Evolutionary conservation across 2,888 invertebrate species (phyloP), one percentile per base, ranked within the genome.

Genomic region (Drosophila fungiperda): DNA sequence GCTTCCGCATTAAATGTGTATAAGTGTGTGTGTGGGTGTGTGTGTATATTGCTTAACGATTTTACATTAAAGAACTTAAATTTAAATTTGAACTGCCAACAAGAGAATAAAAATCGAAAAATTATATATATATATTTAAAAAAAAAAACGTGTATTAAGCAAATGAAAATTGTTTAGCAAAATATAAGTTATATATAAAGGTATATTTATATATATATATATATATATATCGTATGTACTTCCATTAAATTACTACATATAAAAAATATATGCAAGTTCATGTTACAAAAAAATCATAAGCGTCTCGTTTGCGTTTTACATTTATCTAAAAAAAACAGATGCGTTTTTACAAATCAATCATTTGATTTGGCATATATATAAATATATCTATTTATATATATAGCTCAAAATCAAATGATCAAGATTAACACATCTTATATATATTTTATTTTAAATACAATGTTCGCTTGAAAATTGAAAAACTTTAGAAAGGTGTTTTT

Each of bases 231-330:
- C 57, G 0, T 53, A 53, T 68, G n/a, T 68, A 61, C 23, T 67
- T 59, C 32, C 33, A 48, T 81, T 82, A 68, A 68, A 68, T 55
- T 80, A 63, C 59, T 65, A 80, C 75, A 78, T 83, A 83, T 86
- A 70, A 73, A 71, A 78, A 77, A 85, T 73, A 71, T 68, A 65
- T 75, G 72, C 69, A 69, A 68, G 57, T 76, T 67, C 57, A 48
- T 55, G 64, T 70, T 70, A 68, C 38, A 83, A 57, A 83, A 83
- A 87, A 86, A 86, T 87, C 84, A 86, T 86, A 86, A 86, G 85
- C 85, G 89, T 89, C 84, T 86, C 87, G 84, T 87, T 85, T 87
- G 84, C 85, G 67, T 87, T 89, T 80, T 83, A 68, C 58, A 76
- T 74, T 60, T 69, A 67, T 58, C 45, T 67, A 61, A 52, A 55